Base-by-base conservation (phyloP, 1,140 invertebrate genomes). In the Saxidomus purpurata region DNA sequence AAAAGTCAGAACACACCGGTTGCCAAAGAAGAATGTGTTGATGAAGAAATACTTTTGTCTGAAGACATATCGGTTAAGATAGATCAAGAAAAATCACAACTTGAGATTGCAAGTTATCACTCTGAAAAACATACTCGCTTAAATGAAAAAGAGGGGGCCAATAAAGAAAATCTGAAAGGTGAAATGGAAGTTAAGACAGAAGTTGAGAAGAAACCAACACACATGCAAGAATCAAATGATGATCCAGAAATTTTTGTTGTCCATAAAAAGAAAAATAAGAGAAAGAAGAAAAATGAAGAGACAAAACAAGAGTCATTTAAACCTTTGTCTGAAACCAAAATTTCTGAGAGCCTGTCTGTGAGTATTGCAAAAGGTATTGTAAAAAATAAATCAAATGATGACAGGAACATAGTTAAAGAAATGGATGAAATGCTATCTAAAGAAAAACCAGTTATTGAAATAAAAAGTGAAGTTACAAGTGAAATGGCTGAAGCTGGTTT, bases 261-360 rank as follows among this genome's bases (percentile, higher is more conserved):
- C 9, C 17, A 17, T 1, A 82, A 82, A 25, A 67, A 47, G 31
- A 52, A 71, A n/a, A 49, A 49, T 25, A 49, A 19, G 31, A 84
- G 28, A 43, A 71, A 67, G 22, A 69, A 67, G 31, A 71, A 67
- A 40, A 43, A 71, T 71, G 82, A 28, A 52, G 82, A 67, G 28
- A 52, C 9, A 3, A 31, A 55, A 31, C 8, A 17, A 52, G 31
- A 79, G 28, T 79, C 76, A 31, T 4, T 49, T 22, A 36, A 25
- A 31, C 9, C 47, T 28, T 28, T 25, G 36, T 47, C 47, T 79
- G 76, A 47, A 28, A 76, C 8, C 49, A n/a, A 76, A 47, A 31
- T 76, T 1, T 4, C 34, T 38, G 17, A 71, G 15, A 22, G 31
- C 38, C 25, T 15, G 6, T 13, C 67, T 28, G 6, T 19, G 15